Evolutionary conservation across 2,113 vertebrate genomes (phyloP).

Genomic region (Butorides virescens): DNA sequence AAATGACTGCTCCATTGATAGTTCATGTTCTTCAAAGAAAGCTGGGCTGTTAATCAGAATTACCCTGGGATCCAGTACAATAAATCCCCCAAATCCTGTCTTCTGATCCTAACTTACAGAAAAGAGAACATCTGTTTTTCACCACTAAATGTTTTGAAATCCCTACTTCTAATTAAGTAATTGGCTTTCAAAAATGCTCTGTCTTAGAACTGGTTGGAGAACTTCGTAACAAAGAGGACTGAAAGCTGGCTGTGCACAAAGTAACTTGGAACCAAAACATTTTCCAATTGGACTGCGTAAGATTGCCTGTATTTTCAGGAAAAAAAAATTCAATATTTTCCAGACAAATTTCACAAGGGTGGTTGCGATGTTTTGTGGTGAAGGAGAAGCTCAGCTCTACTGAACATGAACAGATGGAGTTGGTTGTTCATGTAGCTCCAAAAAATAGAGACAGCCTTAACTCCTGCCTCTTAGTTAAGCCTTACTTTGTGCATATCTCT

Average conservation of each 20-base stretch:
- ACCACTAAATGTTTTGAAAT: neutral
- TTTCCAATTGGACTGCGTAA: neutral
- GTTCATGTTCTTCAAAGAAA: constrained; percentile 10
- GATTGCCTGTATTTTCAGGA: neutral
- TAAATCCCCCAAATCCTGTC: neutral
- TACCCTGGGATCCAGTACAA: neutral
- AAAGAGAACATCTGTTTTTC: neutral
- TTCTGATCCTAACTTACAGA: constrained; percentile 5
- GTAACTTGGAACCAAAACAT: neutral
- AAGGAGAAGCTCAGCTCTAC: neutral
- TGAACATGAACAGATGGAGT: neutral
- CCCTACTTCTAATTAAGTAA: neutral
- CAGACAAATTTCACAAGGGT: neutral
- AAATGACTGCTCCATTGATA: neutral
- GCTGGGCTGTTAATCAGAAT: neutral
- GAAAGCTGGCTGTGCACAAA: neutral
- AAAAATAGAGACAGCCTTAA: neutral
- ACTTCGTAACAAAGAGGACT: neutral
- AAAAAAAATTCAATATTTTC: neutral
- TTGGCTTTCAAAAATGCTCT: neutral
- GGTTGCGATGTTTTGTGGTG: neutral
- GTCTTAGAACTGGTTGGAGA: neutral
- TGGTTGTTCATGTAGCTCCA: neutral
- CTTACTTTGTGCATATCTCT: neutral
- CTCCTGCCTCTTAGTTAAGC: neutral